phyloP scores from a whole-genome alignment of 2,888 invertebrate species.

The Archips crataeganus region DNA sequence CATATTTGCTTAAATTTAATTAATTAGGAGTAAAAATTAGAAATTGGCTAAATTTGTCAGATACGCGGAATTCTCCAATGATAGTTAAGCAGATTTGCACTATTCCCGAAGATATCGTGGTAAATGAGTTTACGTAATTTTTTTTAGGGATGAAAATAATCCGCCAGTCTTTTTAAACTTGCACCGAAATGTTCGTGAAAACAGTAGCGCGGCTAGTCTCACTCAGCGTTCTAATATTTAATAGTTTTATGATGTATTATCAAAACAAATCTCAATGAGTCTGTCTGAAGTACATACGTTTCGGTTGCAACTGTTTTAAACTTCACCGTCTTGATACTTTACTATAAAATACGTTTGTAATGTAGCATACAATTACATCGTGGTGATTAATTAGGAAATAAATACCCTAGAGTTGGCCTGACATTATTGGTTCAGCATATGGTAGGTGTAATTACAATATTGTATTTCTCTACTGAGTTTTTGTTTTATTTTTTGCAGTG shows the following conservation, averaged over 20 bases:
- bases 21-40: too few species aligned
- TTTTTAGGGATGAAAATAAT: background rate
- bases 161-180: constrained; percentile 64
- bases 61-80: too few species aligned
- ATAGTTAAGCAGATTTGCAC: too few species aligned
- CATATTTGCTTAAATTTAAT: too few species aligned
- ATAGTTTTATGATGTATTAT: constrained; percentile 87
- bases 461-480: background rate
- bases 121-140: background rate
- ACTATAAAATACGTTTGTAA: background rate
- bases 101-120: too few species aligned
- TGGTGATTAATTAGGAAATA: background rate
- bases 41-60: too few species aligned
- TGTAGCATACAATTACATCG: background rate
- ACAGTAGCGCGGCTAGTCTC: constrained; percentile 82
- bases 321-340: constrained; percentile 69
- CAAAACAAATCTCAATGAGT: constrained; percentile 84
- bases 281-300: constrained; percentile 79
- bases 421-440: background rate
- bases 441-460: background rate
- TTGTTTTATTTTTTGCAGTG: background rate
- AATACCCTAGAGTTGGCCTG: background rate
- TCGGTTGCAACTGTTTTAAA: constrained; percentile 68
- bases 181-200: constrained; percentile 60
- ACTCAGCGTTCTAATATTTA: constrained; percentile 86